A percentile compares a stretch with the other conserved stretches of the same genome.
phyloP scores from a whole-genome alignment of 1,140 invertebrate species.

The Trichonephila inaurata region DNA sequence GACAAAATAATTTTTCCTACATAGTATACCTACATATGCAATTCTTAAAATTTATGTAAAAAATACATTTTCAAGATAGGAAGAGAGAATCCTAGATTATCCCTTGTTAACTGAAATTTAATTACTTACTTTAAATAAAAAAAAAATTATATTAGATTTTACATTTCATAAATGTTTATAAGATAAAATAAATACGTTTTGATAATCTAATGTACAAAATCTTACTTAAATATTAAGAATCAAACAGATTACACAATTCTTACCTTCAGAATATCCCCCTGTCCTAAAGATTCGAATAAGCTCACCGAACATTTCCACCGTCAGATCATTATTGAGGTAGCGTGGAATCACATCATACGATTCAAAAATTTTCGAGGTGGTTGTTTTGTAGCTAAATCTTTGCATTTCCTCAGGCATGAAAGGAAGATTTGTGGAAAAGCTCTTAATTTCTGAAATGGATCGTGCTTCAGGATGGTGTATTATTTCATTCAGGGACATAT shows the following conservation, averaged over 20 bases:
- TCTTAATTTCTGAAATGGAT: neutral
- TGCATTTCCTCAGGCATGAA: slow-evolving; percentile 18
- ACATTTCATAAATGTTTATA: no score
- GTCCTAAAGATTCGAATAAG: neutral
- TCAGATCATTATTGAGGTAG: neutral
- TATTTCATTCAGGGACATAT: slow-evolving; percentile 11
- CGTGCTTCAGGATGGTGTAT: neutral
- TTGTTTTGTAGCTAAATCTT: neutral
- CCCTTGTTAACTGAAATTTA: no score
- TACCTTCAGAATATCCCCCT: slow-evolving; percentile 51
- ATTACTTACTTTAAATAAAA: no score
- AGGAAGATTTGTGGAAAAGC: neutral
- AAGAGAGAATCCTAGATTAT: no score
- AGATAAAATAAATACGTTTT: no score
- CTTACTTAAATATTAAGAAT: no score
- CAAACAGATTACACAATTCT: neutral
- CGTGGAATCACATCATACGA: slow-evolving; percentile 25
- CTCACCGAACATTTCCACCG: slow-evolving; percentile 10
- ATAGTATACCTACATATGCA: no score
- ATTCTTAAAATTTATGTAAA: no score
- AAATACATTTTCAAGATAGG: no score
- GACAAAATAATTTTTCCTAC: no score
- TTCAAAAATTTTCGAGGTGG: slow-evolving; percentile 17
- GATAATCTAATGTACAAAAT: no score
- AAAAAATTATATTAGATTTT: no score